phyloP scores from a whole-genome alignment of 2,113 vertebrate genomes.

The Toxostoma redivivum region DNA sequence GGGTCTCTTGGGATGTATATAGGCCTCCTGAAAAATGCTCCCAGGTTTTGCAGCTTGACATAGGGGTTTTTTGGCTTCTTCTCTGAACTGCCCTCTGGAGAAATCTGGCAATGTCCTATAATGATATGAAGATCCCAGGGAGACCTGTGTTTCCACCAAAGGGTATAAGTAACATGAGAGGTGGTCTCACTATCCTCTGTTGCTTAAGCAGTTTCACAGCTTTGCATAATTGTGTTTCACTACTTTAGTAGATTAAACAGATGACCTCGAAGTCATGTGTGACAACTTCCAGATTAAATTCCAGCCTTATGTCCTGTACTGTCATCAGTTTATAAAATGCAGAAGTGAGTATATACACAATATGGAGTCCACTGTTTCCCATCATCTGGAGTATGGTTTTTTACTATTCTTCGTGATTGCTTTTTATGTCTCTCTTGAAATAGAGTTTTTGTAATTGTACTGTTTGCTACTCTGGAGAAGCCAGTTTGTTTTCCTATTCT shows the following conservation, averaged over 20 bases:
- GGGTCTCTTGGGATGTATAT: neutral
- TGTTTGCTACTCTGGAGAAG: conserved; percentile 37
- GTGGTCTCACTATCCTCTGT: neutral
- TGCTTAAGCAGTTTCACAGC: neutral
- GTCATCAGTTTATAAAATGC: neutral
- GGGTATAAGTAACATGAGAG: neutral
- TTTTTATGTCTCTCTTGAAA: conserved; percentile 62
- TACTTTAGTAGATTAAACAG: neutral
- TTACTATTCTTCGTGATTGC: conserved; percentile 61
- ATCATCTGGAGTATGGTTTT: conserved; percentile 39
- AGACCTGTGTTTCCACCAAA: neutral
- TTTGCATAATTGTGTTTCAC: neutral
- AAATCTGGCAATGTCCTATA: neutral
- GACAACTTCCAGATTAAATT: conserved; percentile 1
- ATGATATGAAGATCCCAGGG: neutral
- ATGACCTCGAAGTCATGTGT: neutral
- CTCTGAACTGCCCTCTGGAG: neutral
- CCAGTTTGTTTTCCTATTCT: conserved; percentile 7
- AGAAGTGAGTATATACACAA: neutral
- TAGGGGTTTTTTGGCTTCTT: neutral
- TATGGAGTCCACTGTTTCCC: conserved; percentile 20
- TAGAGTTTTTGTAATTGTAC: conserved; percentile 34
- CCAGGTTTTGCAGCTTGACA: neutral
- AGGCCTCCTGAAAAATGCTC: neutral
- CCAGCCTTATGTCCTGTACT: neutral